Base-by-base conservation (phyloP, 2,888 invertebrate species). In the Pheosia tremula region DNA sequence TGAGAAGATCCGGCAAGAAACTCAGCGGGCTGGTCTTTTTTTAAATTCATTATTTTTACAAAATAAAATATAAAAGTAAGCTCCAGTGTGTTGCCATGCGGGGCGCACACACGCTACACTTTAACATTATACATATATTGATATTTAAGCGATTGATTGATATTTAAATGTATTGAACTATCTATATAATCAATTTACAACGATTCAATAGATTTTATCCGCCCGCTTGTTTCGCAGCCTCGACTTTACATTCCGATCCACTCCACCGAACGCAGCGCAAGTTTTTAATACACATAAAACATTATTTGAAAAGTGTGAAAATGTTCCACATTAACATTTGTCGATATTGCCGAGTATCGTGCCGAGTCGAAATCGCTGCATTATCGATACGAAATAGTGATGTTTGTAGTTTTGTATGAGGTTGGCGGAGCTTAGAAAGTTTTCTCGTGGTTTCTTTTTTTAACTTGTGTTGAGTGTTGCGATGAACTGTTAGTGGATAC, bases 201-300 rank as follows among this genome's bases (percentile, higher is more conserved):
- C 5, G n/a, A 6, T 6, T 13, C 4, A 3, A n/a, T 13, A 9
- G 47, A 9, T 39, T 39, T 39, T 9, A 13, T 4, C 6, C n/a
- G 4, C 55, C 55, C 64, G 71, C 60, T 60, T n/a, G 24, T 60
- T 60, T 38, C n/a, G n/a, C 62, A 63, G 8, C 71, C 59, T 53
- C 59, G 59, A 53, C 55, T 43, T 43, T 60, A 71, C 55, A 64
- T 62, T 66, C 57, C 64, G 52, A 61, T 64, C 64, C 63, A 60
- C 41, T 61, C 61, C 62, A 53, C 64, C 56, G 38, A 63, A 36
- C 58, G 52, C 53, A 3, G 62, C 55, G 53, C 65, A 74, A 72
- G 61, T 74, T 72, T 72, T 72, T 71, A 74, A 74, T 71, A 66
- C 62, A 66, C 61, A 62, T 71, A 74, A 68, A 71, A 74, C 54